phyloP scores from a whole-genome alignment of 2,113 vertebrate genomes.

The Dissostichus mawsoni region DNA sequence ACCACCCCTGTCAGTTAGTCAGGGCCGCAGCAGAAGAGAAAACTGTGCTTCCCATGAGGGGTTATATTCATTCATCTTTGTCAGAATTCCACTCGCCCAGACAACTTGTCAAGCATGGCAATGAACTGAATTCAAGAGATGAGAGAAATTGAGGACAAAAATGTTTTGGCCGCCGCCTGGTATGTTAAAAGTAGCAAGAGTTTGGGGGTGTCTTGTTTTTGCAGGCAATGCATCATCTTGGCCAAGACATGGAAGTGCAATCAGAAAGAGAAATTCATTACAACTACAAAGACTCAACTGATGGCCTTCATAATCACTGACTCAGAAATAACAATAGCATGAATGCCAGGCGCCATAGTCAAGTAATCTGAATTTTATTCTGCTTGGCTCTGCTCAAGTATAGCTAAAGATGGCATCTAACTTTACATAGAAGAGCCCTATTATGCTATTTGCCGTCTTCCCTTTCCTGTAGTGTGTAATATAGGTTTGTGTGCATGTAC shows the following conservation, averaged over 20 bases:
- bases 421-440: not conserved
- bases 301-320: conserved; percentile 9
- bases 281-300: not conserved
- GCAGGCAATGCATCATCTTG: not conserved
- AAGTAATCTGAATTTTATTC: conserved; percentile 36
- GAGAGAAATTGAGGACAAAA: conserved; percentile 39
- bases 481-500: no score
- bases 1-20: conserved; percentile 42
- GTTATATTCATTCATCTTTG: conserved; percentile 56
- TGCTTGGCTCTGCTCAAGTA: conserved; percentile 3
- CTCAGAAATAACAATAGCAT: conserved; percentile 1
- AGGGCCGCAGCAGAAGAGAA: conserved; percentile 2
- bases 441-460: no score
- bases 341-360: not conserved
- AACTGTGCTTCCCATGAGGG: not conserved
- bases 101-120: conserved; percentile 38
- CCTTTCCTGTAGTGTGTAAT: no score
- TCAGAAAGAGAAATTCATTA: conserved; percentile 6
- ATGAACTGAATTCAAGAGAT: conserved; percentile 43
- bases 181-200: not conserved
- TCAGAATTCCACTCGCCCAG: conserved; percentile 37
- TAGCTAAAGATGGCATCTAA: conserved; percentile 2
- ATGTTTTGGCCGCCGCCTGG: conserved; percentile 10
- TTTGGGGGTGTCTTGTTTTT: conserved; percentile 6
- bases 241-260: conserved; percentile 13